Percentiles rank a stretch among this genome's conserved stretches.
Conservation (phyloP, 2,888 invertebrate species). For the Mythimna impura region DNA sequence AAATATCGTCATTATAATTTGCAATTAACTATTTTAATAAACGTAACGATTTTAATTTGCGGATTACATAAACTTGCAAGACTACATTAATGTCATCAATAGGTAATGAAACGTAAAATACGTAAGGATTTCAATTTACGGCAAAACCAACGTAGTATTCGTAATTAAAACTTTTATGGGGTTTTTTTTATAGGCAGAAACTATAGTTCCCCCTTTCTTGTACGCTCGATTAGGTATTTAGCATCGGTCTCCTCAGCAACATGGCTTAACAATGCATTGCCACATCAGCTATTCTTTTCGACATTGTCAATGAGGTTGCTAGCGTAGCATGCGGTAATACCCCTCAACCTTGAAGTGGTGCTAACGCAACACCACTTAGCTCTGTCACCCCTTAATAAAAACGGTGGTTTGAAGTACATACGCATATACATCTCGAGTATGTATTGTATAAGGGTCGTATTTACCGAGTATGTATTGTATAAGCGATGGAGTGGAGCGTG, state of each 20-base stretch:
- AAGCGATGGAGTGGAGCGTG: conserved; percentile 70
- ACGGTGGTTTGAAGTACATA: conserved; percentile 31
- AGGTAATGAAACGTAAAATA: conserved; percentile 11
- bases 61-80: conserved; percentile 17
- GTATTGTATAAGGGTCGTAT: conserved; percentile 57
- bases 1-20: conserved; percentile 23
- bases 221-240: conserved; percentile 36
- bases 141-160: background rate
- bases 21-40: conserved; percentile 21
- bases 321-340: conserved; percentile 39
- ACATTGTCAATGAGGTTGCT: conserved; percentile 29
- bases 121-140: conserved; percentile 10
- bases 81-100: conserved; percentile 26
- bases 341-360: conserved; percentile 38
- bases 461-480: conserved; percentile 67
- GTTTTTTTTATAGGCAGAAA: background rate
- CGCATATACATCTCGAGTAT: conserved; percentile 19
- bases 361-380: conserved; percentile 41
- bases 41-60: conserved; percentile 26
- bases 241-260: conserved; percentile 27
- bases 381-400: conserved; percentile 40
- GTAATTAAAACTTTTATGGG: conserved; percentile 9
- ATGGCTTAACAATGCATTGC: conserved; percentile 38
- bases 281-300: conserved; percentile 48
- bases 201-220: background rate